Evolutionary conservation across 2,888 invertebrate species (phyloP), one percentile per base, ranked within the genome.

Genomic region (Drosophila subquinaria): DNA sequence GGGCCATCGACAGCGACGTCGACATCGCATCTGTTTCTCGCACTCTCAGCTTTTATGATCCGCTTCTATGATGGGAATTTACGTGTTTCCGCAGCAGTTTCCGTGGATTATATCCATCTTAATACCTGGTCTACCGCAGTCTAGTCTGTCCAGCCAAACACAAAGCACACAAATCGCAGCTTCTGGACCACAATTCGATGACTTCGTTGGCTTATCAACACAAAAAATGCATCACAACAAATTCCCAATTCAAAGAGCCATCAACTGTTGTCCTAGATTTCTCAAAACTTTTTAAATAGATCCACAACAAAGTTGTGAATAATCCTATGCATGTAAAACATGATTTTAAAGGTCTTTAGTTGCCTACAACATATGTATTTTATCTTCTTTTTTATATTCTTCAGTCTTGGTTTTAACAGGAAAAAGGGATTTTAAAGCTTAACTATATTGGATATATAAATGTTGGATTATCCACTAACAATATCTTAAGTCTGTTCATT

Each of bases 1-100:
- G 86, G 73, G 69, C 27, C 27, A 27, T 27, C 27, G 27, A 5
- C 27, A 27, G 5, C 27, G 27, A 5, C 67, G 51, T n/a, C 38
- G 38, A 38, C 55, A 56, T 17, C 38, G 43, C 85, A 84, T 79
- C 73, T 83, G 81, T 69, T 79, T 84, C 62, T 75, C 77, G 59
- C 76, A 73, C 66, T 64, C 52, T 69, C 51, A 36, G 51, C 45
- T 33, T 66, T 36, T 60, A 57, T 23, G 61, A 55, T 62, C 36
- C 27, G 8, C 9, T 42, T 56, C 3, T 66, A 69, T 68, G 76
- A 48, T 70, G 81, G 86, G 84, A 83, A 86, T 88, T 83, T 83
- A 88, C 86, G 76, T 56, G 51, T 69, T 56, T 47, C 40, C 56
- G 57, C 48, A 53, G 57, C 48, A 53, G 57, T 48, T 57, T 30